phyloP scores from a whole-genome alignment of 2,113 vertebrate species.

The Stercorarius parasiticus region DNA sequence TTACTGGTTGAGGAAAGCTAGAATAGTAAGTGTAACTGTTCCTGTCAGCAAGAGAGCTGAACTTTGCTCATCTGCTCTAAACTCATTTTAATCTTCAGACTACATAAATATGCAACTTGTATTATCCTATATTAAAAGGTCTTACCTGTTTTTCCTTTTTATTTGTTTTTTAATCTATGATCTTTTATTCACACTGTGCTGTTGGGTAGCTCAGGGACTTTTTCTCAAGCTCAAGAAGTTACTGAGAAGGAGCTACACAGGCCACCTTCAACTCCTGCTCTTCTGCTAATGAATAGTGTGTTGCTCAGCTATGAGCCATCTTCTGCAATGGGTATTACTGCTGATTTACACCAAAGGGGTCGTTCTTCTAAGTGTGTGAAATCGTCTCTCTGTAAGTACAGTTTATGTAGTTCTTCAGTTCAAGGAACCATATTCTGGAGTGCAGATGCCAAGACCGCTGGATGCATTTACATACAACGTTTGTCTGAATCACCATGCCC shows the following conservation, averaged over 20 bases:
- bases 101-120: neutral
- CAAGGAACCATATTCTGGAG: neutral
- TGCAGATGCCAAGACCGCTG: neutral
- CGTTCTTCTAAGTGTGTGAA: neutral
- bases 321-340: neutral
- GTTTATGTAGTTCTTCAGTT: neutral
- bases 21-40: neutral
- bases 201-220: neutral
- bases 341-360: neutral
- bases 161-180: neutral
- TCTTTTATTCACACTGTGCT: neutral
- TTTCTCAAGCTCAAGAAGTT: neutral
- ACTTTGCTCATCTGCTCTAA: neutral
- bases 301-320: neutral
- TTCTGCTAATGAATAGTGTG: neutral
- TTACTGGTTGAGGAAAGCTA: neutral
- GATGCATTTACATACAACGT: fast-evolving
- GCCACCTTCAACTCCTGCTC: neutral
- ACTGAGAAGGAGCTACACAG: neutral
- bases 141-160: neutral
- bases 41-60: neutral
- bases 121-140: neutral
- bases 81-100: neutral
- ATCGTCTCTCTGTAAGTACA: neutral
- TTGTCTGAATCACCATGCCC: neutral